Evolutionary conservation across 1,140 invertebrate genomes (phyloP), one percentile per base, ranked within the genome.

Genomic region (Teleogryllus occipitalis): DNA sequence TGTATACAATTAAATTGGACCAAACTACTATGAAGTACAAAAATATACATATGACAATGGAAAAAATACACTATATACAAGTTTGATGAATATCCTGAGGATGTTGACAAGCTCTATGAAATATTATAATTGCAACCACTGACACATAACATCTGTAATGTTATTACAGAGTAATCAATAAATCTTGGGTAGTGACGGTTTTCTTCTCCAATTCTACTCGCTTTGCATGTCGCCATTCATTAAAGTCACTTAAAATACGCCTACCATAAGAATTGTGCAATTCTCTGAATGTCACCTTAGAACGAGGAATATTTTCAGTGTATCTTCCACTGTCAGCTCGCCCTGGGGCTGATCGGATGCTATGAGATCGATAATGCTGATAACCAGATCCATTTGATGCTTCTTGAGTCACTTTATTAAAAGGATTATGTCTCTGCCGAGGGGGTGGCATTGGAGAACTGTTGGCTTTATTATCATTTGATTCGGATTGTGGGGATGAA

Each of bases 231-330:
- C 89, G 89, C 92, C 92, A 93, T 82, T 90, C 89, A 81, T 90
- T 92, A 15, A 90, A 87, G 85, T 94, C 91, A 0, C 88, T 87
- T 15, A 93, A 84, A 78, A 94, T 91, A 83, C 89, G 89, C 79
- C 92, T 87, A 7, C 93, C 92, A 83, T 91, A 92, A 0, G 88
- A 86, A 72, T 89, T 91, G 84, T 94, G 93, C 18, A 94, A 86
- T 83, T 94, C 93, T 78, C 90, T 86, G 84, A 94, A 94, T 5
- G 91, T 88, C 15, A 92, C 88, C 82, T 89, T 91, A 76, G 89
- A 89, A 82, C 89, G 74, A 12, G 79, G 74, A 65, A 82, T 46
- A n/a, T 80, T 79, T 14, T 77, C 79, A 14, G 48, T 65, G 7
- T n/a, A 48, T 65, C 75, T 76, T 72, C 88, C 83, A 80, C 85